phyloP scores from a whole-genome alignment of 2,888 invertebrate species.

The Ophion costatus region DNA sequence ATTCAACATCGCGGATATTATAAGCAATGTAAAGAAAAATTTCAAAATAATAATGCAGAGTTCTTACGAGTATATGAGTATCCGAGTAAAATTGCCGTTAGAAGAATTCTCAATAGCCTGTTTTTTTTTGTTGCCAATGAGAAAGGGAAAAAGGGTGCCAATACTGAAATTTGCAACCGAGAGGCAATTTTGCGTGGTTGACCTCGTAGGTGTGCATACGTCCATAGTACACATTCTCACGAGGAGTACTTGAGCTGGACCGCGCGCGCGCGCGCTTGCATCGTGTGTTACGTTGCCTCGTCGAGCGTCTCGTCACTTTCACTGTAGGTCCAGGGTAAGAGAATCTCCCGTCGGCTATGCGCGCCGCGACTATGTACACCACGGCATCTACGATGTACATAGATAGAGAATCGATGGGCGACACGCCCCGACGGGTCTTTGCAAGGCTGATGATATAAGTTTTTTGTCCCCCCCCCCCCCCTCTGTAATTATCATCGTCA shows the following conservation, averaged over 20 bases:
- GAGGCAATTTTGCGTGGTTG: neutral
- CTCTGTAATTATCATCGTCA: neutral
- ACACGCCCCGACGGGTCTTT: constrained; percentile 61
- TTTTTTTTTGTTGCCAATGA: neutral
- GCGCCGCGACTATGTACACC: constrained; percentile 39
- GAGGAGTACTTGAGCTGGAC: constrained; percentile 53
- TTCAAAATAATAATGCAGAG: too few relatives aligned
- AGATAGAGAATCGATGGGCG: constrained; percentile 50
- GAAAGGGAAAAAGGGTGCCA: neutral
- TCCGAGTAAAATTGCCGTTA: too few relatives aligned
- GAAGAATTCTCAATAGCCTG: neutral
- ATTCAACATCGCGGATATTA: too few relatives aligned
- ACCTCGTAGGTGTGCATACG: constrained; percentile 7
- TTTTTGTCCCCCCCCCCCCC: constrained; percentile 29
- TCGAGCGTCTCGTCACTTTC: constrained; percentile 73
- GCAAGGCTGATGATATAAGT: constrained; percentile 61
- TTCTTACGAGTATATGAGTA: neutral
- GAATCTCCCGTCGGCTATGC: constrained; percentile 58
- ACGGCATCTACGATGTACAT: constrained; percentile 35
- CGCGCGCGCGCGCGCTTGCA: constrained; percentile 30
- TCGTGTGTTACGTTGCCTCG: constrained; percentile 49
- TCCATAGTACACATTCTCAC: constrained; percentile 41
- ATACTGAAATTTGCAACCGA: neutral
- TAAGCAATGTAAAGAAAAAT: too few relatives aligned
- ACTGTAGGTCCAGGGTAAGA: constrained; percentile 66